A percentile compares a stretch with the other conserved stretches of the same genome.
phyloP scores from a whole-genome alignment of 2,113 vertebrate species.

The Irena cyanogastra region DNA sequence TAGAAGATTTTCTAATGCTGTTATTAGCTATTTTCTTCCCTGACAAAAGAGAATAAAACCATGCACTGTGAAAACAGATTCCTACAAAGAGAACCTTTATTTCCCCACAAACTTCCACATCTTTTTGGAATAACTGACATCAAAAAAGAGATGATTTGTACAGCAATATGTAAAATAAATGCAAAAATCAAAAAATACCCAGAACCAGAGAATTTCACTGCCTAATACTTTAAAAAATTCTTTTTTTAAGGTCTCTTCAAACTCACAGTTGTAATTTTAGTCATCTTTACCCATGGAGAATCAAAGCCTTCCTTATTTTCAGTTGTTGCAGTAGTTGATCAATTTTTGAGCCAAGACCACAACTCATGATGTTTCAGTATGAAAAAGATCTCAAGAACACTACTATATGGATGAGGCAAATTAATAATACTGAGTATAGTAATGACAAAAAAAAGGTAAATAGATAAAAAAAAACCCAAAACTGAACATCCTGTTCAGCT shows the following conservation, averaged over 20 bases:
- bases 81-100: not conserved
- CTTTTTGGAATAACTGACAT: not conserved
- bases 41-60: not conserved
- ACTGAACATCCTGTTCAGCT: not conserved
- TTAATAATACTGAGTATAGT: not conserved
- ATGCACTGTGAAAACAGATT: not conserved
- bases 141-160: not conserved
- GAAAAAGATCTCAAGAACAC: not conserved
- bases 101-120: not conserved
- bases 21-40: not conserved
- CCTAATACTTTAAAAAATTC: not conserved
- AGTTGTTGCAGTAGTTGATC: not conserved
- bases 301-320: not conserved
- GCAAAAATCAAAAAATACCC: not conserved
- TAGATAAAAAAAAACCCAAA: not conserved
- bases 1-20: not conserved
- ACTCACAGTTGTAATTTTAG: not conserved
- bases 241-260: not conserved
- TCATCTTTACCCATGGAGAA: not conserved
- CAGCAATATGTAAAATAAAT: not conserved
- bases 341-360: not conserved
- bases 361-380: not conserved
- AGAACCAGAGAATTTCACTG: not conserved
- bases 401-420: not conserved
- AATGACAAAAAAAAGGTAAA: not conserved